Conservation (phyloP, 1,140 invertebrate genomes). For the Cyclina sinensis region DNA sequence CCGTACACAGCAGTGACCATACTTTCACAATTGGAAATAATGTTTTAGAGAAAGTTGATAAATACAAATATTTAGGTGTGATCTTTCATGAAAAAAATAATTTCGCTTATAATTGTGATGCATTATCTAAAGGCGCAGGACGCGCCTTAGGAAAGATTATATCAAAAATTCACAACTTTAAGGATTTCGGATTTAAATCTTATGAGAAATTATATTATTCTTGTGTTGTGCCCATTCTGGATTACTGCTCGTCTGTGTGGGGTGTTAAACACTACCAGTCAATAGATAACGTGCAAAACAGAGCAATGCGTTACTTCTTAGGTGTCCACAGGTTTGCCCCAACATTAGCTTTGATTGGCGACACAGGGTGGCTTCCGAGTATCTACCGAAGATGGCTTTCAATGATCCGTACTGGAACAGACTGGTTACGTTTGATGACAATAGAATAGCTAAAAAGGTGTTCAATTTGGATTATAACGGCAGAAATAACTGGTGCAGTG, state of each 20-base stretch:
- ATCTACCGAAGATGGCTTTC: not conserved
- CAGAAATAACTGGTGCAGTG: no score
- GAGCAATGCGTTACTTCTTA: conserved; percentile 55
- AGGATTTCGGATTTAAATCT: conserved; percentile 52
- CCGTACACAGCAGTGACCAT: not conserved
- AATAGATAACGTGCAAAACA: conserved; percentile 47
- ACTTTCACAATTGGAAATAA: conserved; percentile 51
- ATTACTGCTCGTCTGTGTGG: conserved; percentile 59
- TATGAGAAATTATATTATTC: conserved; percentile 53
- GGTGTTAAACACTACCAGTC: conserved; percentile 37
- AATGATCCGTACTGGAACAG: not conserved
- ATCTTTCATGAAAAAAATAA: conserved; percentile 55
- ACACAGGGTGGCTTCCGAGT: conserved; percentile 34
- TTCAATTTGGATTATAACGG: not conserved
- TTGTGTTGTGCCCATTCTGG: conserved; percentile 48
- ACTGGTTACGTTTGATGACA: not conserved
- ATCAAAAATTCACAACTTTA: conserved; percentile 50
- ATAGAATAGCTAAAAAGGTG: not conserved
- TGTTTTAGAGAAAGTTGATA: conserved; percentile 35
- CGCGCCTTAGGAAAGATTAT: conserved; percentile 59
- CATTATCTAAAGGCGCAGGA: conserved; percentile 33
- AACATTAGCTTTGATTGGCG: conserved; percentile 27
- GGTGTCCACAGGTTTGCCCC: conserved; percentile 50
- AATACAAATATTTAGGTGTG: conserved; percentile 67
- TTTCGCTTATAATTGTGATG: not conserved